Percentiles rank a stretch among this genome's conserved stretches.
phyloP scores from a whole-genome alignment of 2,113 vertebrate genomes.

The Cepphus grylle region DNA sequence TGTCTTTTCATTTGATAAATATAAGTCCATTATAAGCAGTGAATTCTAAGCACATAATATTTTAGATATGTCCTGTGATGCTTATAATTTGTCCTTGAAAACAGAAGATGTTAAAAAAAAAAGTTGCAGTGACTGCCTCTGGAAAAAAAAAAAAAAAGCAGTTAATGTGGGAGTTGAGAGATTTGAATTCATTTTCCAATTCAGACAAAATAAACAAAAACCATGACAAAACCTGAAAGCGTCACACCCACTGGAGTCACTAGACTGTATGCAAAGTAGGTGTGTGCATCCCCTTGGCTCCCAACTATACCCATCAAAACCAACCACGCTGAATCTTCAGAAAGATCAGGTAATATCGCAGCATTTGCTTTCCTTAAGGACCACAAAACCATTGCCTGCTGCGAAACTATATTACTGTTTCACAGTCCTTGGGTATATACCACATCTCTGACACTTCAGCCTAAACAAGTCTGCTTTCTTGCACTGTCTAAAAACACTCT shows the following conservation, averaged over 20 bases:
- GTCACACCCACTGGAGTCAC: neutral
- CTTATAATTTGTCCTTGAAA: neutral
- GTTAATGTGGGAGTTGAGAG: neutral
- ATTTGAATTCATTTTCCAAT: neutral
- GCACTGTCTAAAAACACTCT: neutral
- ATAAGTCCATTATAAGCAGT: neutral
- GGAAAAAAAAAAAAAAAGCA: neutral
- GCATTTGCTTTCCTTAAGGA: neutral
- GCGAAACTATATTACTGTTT: neutral
- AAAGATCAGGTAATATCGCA: neutral
- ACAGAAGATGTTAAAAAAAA: neutral
- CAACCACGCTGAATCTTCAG: neutral
- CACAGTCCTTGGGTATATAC: neutral
- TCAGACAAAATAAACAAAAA: constrained; percentile 5
- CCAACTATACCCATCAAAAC: neutral
- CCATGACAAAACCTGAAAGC: neutral
- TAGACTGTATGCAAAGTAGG: neutral
- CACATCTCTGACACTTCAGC: neutral
- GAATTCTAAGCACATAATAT: neutral
- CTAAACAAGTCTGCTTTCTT: neutral
- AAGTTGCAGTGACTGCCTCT: neutral
- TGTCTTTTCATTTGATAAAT: neutral
- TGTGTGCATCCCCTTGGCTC: neutral
- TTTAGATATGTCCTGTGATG: neutral
- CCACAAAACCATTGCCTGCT: neutral